These are phyloP conservation scores for Merodon equestris DNA, from an alignment of 2,888 invertebrate genomes.

Conservation along the genomic window DNA sequence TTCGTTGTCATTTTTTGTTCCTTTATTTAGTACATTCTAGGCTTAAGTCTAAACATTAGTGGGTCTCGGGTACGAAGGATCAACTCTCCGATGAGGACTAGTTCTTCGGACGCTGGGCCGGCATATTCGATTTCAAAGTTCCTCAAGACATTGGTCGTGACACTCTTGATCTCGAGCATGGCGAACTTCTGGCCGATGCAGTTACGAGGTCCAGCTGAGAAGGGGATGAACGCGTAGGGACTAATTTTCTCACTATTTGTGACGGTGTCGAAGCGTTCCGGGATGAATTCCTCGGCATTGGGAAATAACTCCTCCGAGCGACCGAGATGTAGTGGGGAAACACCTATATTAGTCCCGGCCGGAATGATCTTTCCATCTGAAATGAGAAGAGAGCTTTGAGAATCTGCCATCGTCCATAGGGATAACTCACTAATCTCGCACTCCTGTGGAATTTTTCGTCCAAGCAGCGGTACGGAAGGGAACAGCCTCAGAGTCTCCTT, in stretches of 20 bases:
- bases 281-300: constrained; percentile 75
- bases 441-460: constrained; percentile 75
- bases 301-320: constrained; percentile 74
- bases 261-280: constrained; percentile 77
- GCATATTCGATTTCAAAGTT: constrained; percentile 75
- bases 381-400: background rate
- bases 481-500: constrained; percentile 77
- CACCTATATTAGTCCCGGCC: constrained; percentile 77
- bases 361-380: constrained; percentile 77
- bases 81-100: constrained; percentile 75
- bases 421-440: constrained; percentile 76
- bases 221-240: constrained; percentile 78
- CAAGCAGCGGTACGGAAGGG: constrained; percentile 77
- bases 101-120: constrained; percentile 71
- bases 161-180: constrained; percentile 77
- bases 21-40: constrained; percentile 72
- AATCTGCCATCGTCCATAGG: background rate
- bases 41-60: constrained; percentile 74
- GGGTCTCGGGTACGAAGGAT: constrained; percentile 77
- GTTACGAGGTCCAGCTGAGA: constrained; percentile 78
- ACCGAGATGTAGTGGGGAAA: constrained; percentile 75
- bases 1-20: no score
- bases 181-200: constrained; percentile 79
- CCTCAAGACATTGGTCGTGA: constrained; percentile 75
- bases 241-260: constrained; percentile 74